Percentiles rank a stretch among this genome's conserved stretches.
phyloP scores from a whole-genome alignment of 2,113 vertebrate genomes.

The Onychorhynchus coronatus region DNA sequence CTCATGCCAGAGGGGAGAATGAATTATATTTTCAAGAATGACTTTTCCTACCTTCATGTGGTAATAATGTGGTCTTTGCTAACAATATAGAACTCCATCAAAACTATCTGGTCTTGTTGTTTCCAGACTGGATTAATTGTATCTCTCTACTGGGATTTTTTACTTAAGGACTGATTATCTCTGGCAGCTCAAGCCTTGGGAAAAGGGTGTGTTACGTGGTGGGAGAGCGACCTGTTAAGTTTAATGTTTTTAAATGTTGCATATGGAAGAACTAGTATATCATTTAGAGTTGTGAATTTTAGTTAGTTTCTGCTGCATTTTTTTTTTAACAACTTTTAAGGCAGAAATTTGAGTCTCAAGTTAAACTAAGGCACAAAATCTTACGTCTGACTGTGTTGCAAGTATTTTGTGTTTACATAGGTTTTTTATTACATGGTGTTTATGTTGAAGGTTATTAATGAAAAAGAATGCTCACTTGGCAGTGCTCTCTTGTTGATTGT shows the following conservation, averaged over 20 bases:
- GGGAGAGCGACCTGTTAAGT: neutral
- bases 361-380: neutral
- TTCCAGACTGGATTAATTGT: neutral
- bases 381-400: neutral
- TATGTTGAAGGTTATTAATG: neutral
- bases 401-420: neutral
- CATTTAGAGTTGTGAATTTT: neutral
- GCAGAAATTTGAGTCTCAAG: neutral
- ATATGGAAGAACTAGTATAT: neutral
- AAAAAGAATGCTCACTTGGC: neutral
- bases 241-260: neutral
- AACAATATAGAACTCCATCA: neutral
- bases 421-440: rapidly evolving
- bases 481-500: neutral
- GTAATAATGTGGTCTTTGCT: neutral
- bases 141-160: neutral
- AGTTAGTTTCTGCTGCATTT: neutral
- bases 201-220: rapidly evolving
- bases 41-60: neutral
- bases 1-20: neutral
- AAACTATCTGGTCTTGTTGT: neutral
- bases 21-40: neutral
- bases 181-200: neutral
- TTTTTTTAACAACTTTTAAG: neutral
- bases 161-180: neutral